Conservation (phyloP, 2,113 vertebrate genomes). For the Bambusicola thoracicus region DNA sequence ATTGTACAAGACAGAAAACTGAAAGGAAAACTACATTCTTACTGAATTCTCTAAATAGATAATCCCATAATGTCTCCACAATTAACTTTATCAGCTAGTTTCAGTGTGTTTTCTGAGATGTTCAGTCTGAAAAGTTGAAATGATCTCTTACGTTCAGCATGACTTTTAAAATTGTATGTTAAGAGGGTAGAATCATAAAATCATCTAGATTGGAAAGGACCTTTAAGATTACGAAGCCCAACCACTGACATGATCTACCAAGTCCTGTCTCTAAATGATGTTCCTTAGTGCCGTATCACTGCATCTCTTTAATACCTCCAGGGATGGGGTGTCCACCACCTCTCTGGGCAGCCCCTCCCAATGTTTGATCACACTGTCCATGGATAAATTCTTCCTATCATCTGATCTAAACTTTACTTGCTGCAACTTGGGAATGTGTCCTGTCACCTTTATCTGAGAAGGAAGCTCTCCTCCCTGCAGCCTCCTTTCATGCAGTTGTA, state of each 20-base stretch:
- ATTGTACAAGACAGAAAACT: not conserved
- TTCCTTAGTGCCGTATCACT: not conserved
- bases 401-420: not conserved
- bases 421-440: not conserved
- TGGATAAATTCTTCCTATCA: not conserved
- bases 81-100: not conserved
- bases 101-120: not conserved
- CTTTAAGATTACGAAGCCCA: not conserved
- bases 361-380: not conserved
- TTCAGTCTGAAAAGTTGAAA: not conserved
- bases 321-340: not conserved
- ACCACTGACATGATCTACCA: not conserved
- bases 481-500: not conserved
- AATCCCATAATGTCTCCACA: not conserved
- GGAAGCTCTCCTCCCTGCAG: not conserved
- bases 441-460: not conserved
- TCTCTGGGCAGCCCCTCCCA: not conserved
- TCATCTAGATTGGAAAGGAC: not conserved
- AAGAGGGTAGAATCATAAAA: not conserved
- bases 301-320: not conserved
- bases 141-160: accelerated
- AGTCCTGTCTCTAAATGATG: not conserved
- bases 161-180: not conserved
- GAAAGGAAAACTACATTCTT: not conserved
- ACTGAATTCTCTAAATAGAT: not conserved